These are phyloP conservation scores for Volucella bombylans DNA, from an alignment of 2,888 invertebrate genomes.

Conservation along the genomic window DNA sequence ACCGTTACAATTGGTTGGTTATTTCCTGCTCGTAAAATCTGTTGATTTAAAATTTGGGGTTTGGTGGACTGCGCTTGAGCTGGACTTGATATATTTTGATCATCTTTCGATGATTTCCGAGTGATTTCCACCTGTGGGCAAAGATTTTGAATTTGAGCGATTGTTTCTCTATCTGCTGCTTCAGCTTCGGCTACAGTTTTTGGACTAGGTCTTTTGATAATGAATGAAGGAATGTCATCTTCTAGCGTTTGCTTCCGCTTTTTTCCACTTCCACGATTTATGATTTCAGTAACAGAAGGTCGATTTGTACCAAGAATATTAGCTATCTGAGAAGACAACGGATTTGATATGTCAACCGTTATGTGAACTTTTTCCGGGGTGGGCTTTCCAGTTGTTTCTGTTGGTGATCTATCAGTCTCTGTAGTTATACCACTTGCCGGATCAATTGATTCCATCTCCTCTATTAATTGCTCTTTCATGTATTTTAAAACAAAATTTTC, in stretches of 20 bases:
- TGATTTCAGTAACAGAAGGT: constrained; percentile 12
- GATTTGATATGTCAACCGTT: constrained; percentile 74
- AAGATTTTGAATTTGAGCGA: constrained; percentile 74
- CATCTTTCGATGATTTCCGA: constrained; percentile 65
- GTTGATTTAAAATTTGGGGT: constrained; percentile 58
- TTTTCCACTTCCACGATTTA: constrained; percentile 28
- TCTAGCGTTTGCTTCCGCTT: constrained; percentile 77
- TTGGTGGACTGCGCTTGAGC: constrained; percentile 14
- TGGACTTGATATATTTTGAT: constrained; percentile 17
- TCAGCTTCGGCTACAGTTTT: constrained; percentile 46
- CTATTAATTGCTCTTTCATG: constrained; percentile 58
- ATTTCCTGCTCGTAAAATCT: constrained; percentile 52
- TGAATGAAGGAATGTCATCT: constrained; percentile 77
- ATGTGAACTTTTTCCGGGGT: constrained; percentile 74
- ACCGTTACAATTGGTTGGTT: constrained; percentile 50
- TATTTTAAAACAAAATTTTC: constrained; percentile 69
- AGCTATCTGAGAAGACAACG: constrained; percentile 75
- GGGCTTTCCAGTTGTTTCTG: constrained; percentile 33
- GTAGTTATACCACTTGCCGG: background rate
- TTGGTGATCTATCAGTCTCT: background rate
- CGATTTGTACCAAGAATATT: constrained; percentile 69
- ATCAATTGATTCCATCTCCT: constrained; percentile 19
- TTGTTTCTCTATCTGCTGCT: constrained; percentile 71
- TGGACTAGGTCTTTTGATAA: constrained; percentile 75
- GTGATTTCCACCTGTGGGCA: constrained; percentile 75